Evolutionary conservation across 2,797 vertebrate species (phyloP), one percentile per base, ranked within the genome.

Genomic region (Alauda arvensis): DNA sequence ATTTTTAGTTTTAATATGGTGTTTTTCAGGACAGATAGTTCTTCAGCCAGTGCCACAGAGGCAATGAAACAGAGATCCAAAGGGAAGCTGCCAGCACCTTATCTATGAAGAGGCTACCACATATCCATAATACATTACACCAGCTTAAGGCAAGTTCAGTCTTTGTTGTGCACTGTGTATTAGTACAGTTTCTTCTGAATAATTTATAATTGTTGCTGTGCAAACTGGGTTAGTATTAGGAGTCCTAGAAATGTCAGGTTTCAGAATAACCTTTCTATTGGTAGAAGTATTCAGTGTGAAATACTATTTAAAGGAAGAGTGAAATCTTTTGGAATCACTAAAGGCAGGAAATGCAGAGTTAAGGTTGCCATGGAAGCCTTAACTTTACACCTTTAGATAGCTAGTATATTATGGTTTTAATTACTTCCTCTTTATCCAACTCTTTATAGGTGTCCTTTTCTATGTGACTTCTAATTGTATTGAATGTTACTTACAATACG

Each of bases 331-430:
- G 74, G 88, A 90, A 87, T 66, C 39, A 74, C 63, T 88, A 46
- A 86, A 86, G 61, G 61, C 57, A 90, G 55, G 82, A 88, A 93
- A 94, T 74, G 29, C 39, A 85, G 76, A 88, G 61, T 90, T 87
- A 88, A 79, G 49, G 81, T 90, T 95, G 61, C 78, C 70, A 74
- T 92, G 88, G 85, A 82, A 94, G 91, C 65, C 45, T 74, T 86
- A 94, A 89, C 37, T 81, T 43, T 69, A 86, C 24, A 71, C 46
- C 20, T 93, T 85, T 91, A 59, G 49, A 33, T 83, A 88, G 61
- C 68, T 63, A 70, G 31, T 33, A 48, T 57, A 31, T 42, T 87
- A 52, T 67, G 25, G 6, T 69, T 93, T 94, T 94, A 91, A 92
- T 87, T 89, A 82, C 37, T 70, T 83, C 34, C 31, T n/a, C 48